Base-by-base conservation (phyloP, 2,113 vertebrate genomes). In the Vidua chalybeata region DNA sequence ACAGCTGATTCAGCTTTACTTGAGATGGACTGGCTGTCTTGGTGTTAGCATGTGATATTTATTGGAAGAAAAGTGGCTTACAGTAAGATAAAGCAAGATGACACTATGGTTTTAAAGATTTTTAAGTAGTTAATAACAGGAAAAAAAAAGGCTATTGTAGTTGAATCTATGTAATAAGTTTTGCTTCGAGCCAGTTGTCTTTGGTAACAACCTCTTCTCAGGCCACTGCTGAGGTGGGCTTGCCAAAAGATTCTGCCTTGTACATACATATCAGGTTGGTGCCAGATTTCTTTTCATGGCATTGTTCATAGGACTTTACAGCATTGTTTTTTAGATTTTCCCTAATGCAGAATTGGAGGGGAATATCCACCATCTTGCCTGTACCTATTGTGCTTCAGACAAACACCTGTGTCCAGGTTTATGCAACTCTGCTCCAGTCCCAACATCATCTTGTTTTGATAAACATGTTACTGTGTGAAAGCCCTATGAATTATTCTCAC, bases 321-420 rank as follows among this genome's bases (percentile, higher is more conserved):
- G 67, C 19, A 9, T 3, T 3, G 1, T 13, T 31, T 37, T 30
- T 54, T 28, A 39, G 6, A 13, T 54, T 58, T 66, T 62, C 33
- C 17, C 27, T 24, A 23, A 3, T 52, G 68, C 28, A 37, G 19
- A 68, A 54, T 0, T 27, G 51, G 58, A 66, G 10, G 35, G 30
- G 4, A n/a, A n/a, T n/a, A 59, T 62, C 55, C 26, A 31, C 30
- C 8, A 13, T 15, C 30, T 5, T 2, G 0, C 2, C 11, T 27
- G 45, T 43, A 33, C 39, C 72, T 73, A 0, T 4, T 1, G 1
- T 59, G 37, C 46, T 78, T 74, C 52, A 78, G 7, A 62, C 58
- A 52, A 54, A 62, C 9, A 30, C 26, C 15, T 43, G 20, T 45
- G 20, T 62, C 46, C 41, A 63, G 28, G 22, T 64, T 7, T 3